Percentiles rank a stretch among this genome's conserved stretches.
These are phyloP conservation scores for Spea hammondii DNA, from an alignment of 2,797 vertebrate genomes.

Conservation along the genomic window DNA sequence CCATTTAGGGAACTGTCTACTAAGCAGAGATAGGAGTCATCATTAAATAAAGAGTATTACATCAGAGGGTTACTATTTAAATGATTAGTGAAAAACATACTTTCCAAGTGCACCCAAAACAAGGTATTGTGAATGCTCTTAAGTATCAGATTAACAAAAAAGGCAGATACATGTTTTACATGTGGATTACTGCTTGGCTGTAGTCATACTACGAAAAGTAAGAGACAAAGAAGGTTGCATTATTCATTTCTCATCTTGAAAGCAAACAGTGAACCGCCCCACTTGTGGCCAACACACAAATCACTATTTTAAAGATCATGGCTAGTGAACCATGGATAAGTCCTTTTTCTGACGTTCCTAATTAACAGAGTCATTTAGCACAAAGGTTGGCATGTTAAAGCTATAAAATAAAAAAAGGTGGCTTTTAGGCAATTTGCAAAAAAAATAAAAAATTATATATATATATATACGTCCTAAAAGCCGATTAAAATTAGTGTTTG, in stretches of 20 bases:
- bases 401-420: conserved; percentile 62
- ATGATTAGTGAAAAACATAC: no score
- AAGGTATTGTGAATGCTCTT: no score
- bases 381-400: conserved; percentile 66
- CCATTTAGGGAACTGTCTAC: no score
- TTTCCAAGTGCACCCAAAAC: no score
- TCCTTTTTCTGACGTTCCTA: not conserved
- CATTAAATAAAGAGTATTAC: no score
- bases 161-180: no score
- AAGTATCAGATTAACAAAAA: no score
- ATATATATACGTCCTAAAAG: conserved; percentile 62
- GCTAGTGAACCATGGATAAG: conserved; percentile 1
- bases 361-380: conserved; percentile 61
- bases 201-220: not conserved
- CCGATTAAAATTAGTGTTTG: conserved; percentile 74
- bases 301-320: not conserved
- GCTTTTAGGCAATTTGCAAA: conserved; percentile 64
- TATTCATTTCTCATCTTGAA: not conserved
- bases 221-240: not conserved
- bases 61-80: no score
- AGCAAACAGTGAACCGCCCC: not conserved
- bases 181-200: no score
- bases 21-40: no score
- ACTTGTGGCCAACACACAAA: conserved; percentile 6
- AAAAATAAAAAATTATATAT: conserved; percentile 39